Percentiles rank a stretch among this genome's conserved stretches.
These are phyloP conservation scores for Catonia carolina DNA, from an alignment of 2,888 invertebrate species.

Conservation along the genomic window DNA sequence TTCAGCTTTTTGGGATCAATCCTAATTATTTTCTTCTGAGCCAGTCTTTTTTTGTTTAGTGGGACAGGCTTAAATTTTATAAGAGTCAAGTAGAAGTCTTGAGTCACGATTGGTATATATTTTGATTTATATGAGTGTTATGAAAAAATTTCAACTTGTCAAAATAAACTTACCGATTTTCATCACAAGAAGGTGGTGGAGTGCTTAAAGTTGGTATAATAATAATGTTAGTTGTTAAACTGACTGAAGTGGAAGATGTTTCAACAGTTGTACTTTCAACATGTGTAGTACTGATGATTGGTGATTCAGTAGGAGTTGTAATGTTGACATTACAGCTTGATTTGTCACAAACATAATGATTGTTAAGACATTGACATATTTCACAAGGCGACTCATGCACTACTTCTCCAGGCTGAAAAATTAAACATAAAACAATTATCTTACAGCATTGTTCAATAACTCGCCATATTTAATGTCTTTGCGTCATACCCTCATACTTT, in stretches of 20 bases:
- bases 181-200: conserved; percentile 45
- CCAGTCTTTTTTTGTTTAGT: too few species aligned
- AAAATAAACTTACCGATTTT: conserved; percentile 43
- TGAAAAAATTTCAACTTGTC: too few species aligned
- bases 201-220: conserved; percentile 41
- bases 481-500: too few species aligned
- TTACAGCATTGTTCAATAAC: too few species aligned
- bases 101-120: too few species aligned
- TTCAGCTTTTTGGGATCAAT: too few species aligned
- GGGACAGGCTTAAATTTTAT: too few species aligned
- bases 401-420: conserved; percentile 60
- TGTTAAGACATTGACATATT: conserved; percentile 73
- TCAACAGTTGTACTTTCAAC: neutral
- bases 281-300: neutral
- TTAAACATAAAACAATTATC: too few species aligned
- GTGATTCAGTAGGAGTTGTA: conserved; percentile 16
- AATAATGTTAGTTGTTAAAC: conserved; percentile 27
- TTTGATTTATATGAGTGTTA: too few species aligned
- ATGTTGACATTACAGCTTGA: conserved; percentile 43
- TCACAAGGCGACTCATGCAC: conserved; percentile 55
- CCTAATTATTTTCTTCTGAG: too few species aligned
- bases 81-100: too few species aligned
- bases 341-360: conserved; percentile 62
- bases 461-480: too few species aligned
- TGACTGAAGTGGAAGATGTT: neutral